Conservation (phyloP, 2,113 vertebrate species). For the Puntigrus tetrazona region DNA sequence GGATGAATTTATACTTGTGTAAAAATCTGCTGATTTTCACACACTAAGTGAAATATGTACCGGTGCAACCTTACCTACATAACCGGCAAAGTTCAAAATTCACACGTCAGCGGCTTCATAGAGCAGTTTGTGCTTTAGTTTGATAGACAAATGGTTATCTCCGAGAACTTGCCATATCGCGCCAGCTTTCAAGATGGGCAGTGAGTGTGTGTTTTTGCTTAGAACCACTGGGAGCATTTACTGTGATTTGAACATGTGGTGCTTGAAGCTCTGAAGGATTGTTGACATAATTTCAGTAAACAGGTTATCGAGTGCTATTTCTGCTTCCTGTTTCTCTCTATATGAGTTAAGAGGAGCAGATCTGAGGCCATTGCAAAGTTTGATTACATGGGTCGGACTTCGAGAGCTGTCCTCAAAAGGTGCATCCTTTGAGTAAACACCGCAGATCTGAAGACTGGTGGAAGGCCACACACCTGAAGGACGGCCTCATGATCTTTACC, state of each 20-base stretch:
- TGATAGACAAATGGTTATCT: background rate
- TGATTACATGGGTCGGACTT: slow-evolving; percentile 87
- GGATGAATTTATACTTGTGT: background rate
- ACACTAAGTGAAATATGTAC: background rate
- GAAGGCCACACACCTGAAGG: slow-evolving; percentile 98
- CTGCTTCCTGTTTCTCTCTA: background rate
- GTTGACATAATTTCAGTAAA: slow-evolving; percentile 13
- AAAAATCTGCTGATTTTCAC: background rate
- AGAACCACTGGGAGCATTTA: slow-evolving; percentile 7
- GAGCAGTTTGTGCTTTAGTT: background rate
- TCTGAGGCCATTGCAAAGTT: slow-evolving; percentile 99
- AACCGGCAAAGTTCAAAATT: background rate
- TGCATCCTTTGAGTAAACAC: slow-evolving; percentile 91
- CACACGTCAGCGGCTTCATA: background rate
- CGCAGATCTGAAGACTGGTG: slow-evolving; percentile 97
- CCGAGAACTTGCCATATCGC: background rate
- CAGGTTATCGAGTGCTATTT: background rate
- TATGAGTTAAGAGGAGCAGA: slow-evolving; percentile 94
- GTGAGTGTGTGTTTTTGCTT: slow-evolving; percentile 2
- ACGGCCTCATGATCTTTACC: slow-evolving; percentile 97
- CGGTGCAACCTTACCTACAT: background rate
- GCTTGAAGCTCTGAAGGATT: slow-evolving; percentile 23
- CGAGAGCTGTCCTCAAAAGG: slow-evolving; percentile 97
- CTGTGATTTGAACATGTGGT: background rate
- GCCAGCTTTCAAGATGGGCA: background rate